Evolutionary conservation across 2,888 invertebrate genomes (phyloP).

Genomic region (Callimorpha dominula): DNA sequence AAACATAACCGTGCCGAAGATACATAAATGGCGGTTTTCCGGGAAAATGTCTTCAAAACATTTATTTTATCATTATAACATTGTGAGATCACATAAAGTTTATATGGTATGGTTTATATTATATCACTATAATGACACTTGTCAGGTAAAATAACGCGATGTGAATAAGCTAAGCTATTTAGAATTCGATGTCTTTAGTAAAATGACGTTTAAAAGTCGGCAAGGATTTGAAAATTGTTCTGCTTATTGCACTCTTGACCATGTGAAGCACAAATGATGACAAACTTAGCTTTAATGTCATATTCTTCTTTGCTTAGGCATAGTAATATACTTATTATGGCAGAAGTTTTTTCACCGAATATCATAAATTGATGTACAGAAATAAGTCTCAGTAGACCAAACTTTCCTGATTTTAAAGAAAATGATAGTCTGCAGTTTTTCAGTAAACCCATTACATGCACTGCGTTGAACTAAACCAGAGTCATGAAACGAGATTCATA

Average conservation of each 20-base stretch:
- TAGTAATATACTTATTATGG: conserved; percentile 55
- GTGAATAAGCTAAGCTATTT: conserved; percentile 54
- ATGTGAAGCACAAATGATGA: conserved; percentile 60
- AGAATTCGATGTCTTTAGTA: conserved; percentile 50
- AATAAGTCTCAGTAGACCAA: conserved; percentile 41
- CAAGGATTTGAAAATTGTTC: conserved; percentile 56
- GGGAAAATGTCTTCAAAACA: no score
- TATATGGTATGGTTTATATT: no score
- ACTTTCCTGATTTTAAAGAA: conserved; percentile 56
- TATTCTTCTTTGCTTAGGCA: conserved; percentile 58
- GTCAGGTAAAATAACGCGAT: conserved; percentile 52
- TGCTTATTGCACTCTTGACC: conserved; percentile 59
- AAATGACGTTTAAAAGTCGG: conserved; percentile 60
- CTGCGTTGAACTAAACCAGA: conserved; percentile 58
- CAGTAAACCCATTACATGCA: conserved; percentile 54
- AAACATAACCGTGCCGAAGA: no score
- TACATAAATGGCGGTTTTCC: no score
- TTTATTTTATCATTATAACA: conserved; percentile 37
- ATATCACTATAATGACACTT: conserved; percentile 60
- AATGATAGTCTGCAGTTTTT: conserved; percentile 58
- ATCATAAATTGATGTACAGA: conserved; percentile 62
- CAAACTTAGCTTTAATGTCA: conserved; percentile 63
- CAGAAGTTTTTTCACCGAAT: conserved; percentile 57
- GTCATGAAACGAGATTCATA: conserved; percentile 71
- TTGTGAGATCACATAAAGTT: conserved; percentile 46